A percentile compares a stretch with the other conserved stretches of the same genome.
These are phyloP conservation scores for Dicyrtoma fusca DNA, from an alignment of 2,888 invertebrate genomes.

Conservation along the genomic window DNA sequence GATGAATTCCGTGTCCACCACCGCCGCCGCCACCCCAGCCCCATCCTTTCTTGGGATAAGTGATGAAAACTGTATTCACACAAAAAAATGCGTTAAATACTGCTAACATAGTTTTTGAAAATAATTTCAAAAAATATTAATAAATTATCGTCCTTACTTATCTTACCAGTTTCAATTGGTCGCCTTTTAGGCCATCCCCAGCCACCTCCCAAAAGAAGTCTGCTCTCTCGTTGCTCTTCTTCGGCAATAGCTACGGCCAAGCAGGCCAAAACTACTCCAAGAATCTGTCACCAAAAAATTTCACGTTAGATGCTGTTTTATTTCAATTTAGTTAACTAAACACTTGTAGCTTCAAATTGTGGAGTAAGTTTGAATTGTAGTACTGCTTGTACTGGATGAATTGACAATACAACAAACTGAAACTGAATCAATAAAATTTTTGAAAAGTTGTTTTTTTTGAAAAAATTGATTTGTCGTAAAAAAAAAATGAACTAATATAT, in stretches of 20 bases:
- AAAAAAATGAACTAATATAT: no score
- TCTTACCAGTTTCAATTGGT: constrained; percentile 42
- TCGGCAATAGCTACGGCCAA: constrained; percentile 30
- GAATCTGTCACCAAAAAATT: constrained; percentile 36
- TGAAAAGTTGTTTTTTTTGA: no score
- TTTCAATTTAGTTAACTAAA: no score
- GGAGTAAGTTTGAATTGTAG: no score
- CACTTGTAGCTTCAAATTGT: no score
- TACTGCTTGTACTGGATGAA: no score
- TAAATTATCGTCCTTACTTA: background rate
- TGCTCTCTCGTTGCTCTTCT: constrained; percentile 12
- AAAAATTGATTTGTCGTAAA: no score
- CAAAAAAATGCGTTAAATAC: background rate
- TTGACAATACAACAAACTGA: no score
- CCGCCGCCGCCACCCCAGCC: constrained; percentile 39
- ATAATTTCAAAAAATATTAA: background rate
- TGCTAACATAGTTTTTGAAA: background rate
- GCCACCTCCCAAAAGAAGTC: constrained; percentile 36
- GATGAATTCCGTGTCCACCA: constrained; percentile 30
- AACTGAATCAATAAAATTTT: no score
- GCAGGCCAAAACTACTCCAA: constrained; percentile 48
- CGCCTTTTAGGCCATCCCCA: constrained; percentile 43
- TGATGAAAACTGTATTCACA: constrained; percentile 39
- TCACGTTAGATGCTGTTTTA: background rate
- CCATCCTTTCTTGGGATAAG: constrained; percentile 44